Conservation (phyloP, 2,113 vertebrate species). For the Pipra filicauda region DNA sequence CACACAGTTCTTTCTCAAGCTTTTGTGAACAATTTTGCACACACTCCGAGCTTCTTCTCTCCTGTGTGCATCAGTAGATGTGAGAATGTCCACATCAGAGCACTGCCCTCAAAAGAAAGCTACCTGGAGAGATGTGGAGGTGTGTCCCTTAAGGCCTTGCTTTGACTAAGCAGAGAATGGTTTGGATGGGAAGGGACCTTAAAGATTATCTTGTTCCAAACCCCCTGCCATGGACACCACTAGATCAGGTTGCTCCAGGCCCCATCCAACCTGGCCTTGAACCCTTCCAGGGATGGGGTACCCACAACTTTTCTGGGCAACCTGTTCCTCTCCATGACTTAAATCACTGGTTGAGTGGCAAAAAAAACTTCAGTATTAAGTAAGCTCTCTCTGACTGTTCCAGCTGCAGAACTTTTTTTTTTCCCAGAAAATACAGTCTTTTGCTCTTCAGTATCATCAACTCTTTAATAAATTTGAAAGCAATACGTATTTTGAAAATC, state of each 20-base stretch:
- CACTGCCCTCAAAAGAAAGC: background rate
- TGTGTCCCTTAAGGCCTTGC: background rate
- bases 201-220: background rate
- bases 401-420: background rate
- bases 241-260: background rate
- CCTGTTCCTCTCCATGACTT: background rate
- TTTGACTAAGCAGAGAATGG: background rate
- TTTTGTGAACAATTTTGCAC: background rate
- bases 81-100: background rate
- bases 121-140: background rate
- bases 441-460: background rate
- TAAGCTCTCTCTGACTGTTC: background rate
- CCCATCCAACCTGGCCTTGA: background rate
- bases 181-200: background rate
- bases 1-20: background rate
- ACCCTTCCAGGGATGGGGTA: background rate
- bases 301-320: background rate
- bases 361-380: background rate
- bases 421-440: background rate
- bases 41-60: background rate
- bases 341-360: background rate
- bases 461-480: background rate
- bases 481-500: background rate
- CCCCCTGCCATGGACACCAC: background rate
- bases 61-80: accelerated